Percentiles rank a stretch among this genome's conserved stretches.
Conservation (phyloP, 2,888 invertebrate genomes). For the Spialia ferax region DNA sequence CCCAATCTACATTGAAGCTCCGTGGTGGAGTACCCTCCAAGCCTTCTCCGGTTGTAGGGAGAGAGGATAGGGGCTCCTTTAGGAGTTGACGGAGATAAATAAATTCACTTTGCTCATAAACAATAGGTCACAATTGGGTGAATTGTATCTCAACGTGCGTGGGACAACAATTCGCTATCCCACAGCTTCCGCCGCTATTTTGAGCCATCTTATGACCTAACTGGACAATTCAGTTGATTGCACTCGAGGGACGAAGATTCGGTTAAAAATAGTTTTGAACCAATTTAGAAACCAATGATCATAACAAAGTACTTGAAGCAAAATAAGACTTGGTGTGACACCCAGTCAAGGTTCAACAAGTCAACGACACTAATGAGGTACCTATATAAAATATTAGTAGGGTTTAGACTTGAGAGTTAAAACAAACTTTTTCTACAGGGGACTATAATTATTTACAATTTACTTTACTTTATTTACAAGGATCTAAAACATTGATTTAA, state of each 20-base stretch:
- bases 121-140: conserved; percentile 50
- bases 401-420: too few species aligned
- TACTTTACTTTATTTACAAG: too few species aligned
- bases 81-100: conserved; percentile 27
- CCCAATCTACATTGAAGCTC: too few species aligned
- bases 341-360: too few species aligned
- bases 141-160: conserved; percentile 49
- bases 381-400: too few species aligned
- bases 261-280: conserved; percentile 40
- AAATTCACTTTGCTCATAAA: conserved; percentile 23
- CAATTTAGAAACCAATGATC: conserved; percentile 42
- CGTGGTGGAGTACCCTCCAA: too few species aligned
- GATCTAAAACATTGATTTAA: too few species aligned
- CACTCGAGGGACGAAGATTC: conserved; percentile 40
- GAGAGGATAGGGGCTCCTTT: background rate
- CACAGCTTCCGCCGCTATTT: conserved; percentile 59
- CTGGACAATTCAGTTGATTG: conserved; percentile 51
- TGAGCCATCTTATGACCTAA: conserved; percentile 55
- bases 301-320: conserved; percentile 13
- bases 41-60: too few species aligned
- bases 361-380: too few species aligned
- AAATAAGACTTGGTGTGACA: too few species aligned
- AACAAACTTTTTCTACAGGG: too few species aligned
- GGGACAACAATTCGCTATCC: conserved; percentile 49
- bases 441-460: too few species aligned